These are phyloP conservation scores for Mythimna pallens DNA, from an alignment of 2,888 invertebrate species.

Conservation along the genomic window DNA sequence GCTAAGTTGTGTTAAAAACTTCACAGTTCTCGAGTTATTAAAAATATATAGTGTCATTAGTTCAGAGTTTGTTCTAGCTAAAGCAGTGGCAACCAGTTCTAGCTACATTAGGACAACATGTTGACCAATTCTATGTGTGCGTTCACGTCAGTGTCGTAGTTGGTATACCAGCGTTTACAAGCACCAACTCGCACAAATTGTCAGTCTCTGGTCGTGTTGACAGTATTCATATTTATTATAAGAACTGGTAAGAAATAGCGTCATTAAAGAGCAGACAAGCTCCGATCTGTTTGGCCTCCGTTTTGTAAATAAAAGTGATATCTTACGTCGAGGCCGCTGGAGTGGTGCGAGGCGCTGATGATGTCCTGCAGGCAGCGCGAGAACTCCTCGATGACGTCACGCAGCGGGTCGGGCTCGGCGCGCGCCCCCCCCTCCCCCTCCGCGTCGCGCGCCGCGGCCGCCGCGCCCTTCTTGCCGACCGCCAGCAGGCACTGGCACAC, in stretches of 20 bases:
- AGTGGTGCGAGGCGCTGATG: slow-evolving; percentile 90
- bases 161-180: too few species aligned
- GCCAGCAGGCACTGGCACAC: slow-evolving; percentile 98
- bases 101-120: neutral
- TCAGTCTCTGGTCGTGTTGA: too few species aligned
- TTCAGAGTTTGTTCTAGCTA: neutral
- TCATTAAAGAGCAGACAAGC: too few species aligned
- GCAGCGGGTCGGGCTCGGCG: slow-evolving; percentile 92
- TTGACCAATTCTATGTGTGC: too few species aligned
- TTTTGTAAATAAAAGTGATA: too few species aligned
- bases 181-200: too few species aligned
- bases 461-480: slow-evolving; percentile 95
- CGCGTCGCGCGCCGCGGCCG: slow-evolving; percentile 94
- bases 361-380: slow-evolving; percentile 98
- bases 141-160: too few species aligned
- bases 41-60: neutral
- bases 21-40: neutral
- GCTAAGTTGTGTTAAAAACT: too few species aligned
- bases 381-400: slow-evolving; percentile 97
- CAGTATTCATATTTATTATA: too few species aligned
- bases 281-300: too few species aligned
- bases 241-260: too few species aligned
- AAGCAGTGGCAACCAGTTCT: neutral
- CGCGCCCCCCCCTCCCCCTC: slow-evolving; percentile 91
- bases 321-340: slow-evolving; percentile 55